Evolutionary conservation across 1,140 invertebrate genomes (phyloP).

Genomic region (Apolygus lucorum): DNA sequence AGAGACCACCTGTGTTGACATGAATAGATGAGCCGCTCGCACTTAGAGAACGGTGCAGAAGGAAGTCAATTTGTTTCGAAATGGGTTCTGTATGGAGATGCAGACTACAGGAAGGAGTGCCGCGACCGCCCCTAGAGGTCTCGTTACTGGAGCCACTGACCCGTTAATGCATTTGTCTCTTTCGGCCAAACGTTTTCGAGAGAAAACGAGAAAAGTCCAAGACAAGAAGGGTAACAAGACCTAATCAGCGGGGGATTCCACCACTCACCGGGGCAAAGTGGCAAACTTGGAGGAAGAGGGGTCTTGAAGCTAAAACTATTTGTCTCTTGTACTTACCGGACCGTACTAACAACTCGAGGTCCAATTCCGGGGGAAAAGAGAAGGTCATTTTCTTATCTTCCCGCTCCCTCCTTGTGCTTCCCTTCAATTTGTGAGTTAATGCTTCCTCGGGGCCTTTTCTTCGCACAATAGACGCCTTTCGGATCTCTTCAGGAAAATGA

Average conservation of each 20-base stretch:
- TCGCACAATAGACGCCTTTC: background rate
- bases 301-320: conserved; percentile 7
- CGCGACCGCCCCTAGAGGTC: background rate
- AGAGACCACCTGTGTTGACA: no score
- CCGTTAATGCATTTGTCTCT: conserved; percentile 6
- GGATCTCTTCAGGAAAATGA: background rate
- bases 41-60: no score
- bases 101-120: background rate
- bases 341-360: conserved; percentile 10
- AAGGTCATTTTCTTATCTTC: conserved; percentile 6
- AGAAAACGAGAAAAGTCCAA: conserved; percentile 6
- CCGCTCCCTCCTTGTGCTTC: background rate
- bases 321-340: conserved; percentile 9
- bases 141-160: conserved; percentile 13
- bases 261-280: background rate
- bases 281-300: background rate
- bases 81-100: background rate
- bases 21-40: no score
- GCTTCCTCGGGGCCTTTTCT: background rate
- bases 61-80: background rate
- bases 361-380: background rate
- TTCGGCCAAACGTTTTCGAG: background rate
- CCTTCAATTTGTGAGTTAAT: conserved; percentile 15
- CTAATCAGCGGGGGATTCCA: conserved; percentile 5
- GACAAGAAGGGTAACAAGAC: conserved; percentile 12